Conservation (phyloP, 2,888 invertebrate species). For the Calameuta pallipes region DNA sequence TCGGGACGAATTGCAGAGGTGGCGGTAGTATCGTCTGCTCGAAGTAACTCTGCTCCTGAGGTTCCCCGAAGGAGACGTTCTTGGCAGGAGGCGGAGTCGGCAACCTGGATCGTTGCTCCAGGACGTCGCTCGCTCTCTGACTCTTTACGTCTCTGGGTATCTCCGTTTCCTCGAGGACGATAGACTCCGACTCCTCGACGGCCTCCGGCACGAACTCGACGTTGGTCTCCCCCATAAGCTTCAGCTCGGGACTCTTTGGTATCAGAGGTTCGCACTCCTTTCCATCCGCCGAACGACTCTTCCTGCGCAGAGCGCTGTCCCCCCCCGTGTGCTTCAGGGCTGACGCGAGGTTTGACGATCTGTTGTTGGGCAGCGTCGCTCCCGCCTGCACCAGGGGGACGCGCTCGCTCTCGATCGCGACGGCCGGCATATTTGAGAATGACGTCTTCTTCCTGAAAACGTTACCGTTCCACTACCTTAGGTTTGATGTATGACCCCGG, state of each 20-base stretch:
- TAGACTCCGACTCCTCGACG: constrained; percentile 53
- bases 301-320: constrained; percentile 34
- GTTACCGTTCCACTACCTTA: constrained; percentile 43
- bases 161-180: constrained; percentile 53
- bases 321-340: constrained; percentile 41
- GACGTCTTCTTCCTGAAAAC: constrained; percentile 57
- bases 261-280: constrained; percentile 46
- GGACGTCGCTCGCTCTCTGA: constrained; percentile 29
- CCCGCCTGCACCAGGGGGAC: constrained; percentile 41
- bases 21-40: constrained; percentile 61
- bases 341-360: constrained; percentile 30
- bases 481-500: constrained; percentile 35
- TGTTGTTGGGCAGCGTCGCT: constrained; percentile 22
- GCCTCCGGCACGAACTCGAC: constrained; percentile 54
- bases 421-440: constrained; percentile 50
- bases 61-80: constrained; percentile 62
- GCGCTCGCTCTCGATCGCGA: constrained; percentile 50
- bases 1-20: constrained; percentile 59
- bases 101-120: constrained; percentile 50
- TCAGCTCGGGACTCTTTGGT: constrained; percentile 40
- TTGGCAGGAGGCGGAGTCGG: constrained; percentile 60
- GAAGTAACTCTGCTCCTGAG: constrained; percentile 55
- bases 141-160: constrained; percentile 42
- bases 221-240: constrained; percentile 45
- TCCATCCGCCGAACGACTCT: constrained; percentile 30